Conservation (phyloP, 1,140 invertebrate genomes). For the Whitmania pigra region DNA sequence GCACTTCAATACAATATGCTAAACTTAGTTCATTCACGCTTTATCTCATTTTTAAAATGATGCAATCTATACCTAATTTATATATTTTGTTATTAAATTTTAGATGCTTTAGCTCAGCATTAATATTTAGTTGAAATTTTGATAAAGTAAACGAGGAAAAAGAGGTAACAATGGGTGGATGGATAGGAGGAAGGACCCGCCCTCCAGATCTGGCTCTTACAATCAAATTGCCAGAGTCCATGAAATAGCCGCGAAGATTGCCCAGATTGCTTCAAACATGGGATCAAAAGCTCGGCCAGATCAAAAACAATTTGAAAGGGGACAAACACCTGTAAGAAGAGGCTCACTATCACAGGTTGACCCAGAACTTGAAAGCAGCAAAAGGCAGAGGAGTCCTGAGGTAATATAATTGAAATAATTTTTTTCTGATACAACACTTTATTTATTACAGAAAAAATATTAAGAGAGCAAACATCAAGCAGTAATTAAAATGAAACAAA, state of each 20-base stretch:
- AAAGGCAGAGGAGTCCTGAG: too few species aligned
- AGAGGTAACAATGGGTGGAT: neutral
- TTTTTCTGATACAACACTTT: too few species aligned
- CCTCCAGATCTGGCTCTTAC: neutral
- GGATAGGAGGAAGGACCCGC: neutral
- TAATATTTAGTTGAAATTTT: neutral
- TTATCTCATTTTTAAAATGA: neutral
- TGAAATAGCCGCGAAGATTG: conserved; percentile 7
- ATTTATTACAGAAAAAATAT: too few species aligned
- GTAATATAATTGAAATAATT: too few species aligned
- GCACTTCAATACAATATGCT: neutral
- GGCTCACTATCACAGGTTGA: neutral
- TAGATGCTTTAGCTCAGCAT: neutral
- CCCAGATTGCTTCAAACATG: neutral
- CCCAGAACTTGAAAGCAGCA: neutral
- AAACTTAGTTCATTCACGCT: neutral
- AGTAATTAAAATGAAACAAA: too few species aligned
- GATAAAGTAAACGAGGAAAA: neutral
- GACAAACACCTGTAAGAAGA: neutral
- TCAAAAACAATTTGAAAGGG: neutral
- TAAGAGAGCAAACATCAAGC: too few species aligned
- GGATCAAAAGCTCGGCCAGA: neutral
- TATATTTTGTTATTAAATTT: too few species aligned
- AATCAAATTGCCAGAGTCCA: conserved; percentile 1
- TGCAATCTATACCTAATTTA: conserved; percentile 9